Conservation (phyloP, 53 echinoderm and acorn worm genomes). For the Henricia sp. region DNA sequence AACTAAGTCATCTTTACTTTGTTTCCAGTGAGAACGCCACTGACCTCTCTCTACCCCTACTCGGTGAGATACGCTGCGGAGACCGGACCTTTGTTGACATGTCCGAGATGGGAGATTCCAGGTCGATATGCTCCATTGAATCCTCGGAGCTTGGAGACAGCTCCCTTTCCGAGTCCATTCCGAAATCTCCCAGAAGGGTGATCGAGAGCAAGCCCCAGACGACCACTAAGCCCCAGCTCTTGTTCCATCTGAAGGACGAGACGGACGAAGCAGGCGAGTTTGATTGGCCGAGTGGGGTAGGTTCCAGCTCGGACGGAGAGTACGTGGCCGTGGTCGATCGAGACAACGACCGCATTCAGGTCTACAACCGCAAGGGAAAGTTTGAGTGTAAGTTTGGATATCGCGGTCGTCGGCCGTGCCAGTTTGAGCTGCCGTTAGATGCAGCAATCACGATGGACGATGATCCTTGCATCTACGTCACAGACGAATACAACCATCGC, state of each 20-base stretch:
- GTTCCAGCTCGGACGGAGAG: slow-evolving; percentile 87
- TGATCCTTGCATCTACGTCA: slow-evolving; percentile 93
- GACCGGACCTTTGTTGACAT: slow-evolving; percentile 82
- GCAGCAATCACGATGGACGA: slow-evolving; percentile 87
- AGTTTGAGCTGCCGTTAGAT: slow-evolving; percentile 97
- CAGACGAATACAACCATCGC: slow-evolving; percentile 99
- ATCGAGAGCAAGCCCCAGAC: slow-evolving; percentile 61
- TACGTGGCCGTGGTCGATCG: slow-evolving; percentile 93
- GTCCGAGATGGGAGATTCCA: slow-evolving; percentile 84
- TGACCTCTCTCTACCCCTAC: slow-evolving; percentile 67
- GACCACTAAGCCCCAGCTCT: slow-evolving; percentile 82
- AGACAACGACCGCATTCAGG: slow-evolving; percentile 97
- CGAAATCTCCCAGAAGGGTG: slow-evolving; percentile 82
- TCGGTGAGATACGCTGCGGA: slow-evolving; percentile 96
- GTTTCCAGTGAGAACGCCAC: slow-evolving; percentile 79
- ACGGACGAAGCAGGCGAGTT: slow-evolving; percentile 96
- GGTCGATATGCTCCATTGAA: slow-evolving; percentile 92
- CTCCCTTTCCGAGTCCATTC: slow-evolving; percentile 82
- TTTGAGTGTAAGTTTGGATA: slow-evolving; percentile 99
- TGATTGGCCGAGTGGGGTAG: slow-evolving; percentile 99
- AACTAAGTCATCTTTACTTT: slow-evolving; percentile 94
- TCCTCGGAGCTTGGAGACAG: slow-evolving; percentile 91
- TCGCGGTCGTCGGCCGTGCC: slow-evolving; percentile 87
- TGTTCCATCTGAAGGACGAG: slow-evolving; percentile 94
- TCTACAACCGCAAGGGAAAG: slow-evolving; percentile 95